Evolutionary conservation across 2,797 vertebrate genomes (phyloP).

Genomic region (Fratercula arctica): DNA sequence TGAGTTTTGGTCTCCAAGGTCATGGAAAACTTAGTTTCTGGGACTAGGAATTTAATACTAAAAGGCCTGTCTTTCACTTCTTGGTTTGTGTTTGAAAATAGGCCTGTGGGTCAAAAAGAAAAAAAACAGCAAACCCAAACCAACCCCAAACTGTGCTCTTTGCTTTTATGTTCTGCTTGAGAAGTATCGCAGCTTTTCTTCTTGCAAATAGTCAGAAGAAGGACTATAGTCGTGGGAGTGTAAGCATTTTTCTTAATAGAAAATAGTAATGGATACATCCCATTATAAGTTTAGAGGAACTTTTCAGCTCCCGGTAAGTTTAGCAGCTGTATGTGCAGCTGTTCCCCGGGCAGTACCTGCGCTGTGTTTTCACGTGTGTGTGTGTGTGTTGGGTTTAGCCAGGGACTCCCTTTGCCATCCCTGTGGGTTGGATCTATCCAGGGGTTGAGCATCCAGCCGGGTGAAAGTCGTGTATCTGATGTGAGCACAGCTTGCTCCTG

Average conservation of each 20-base stretch:
- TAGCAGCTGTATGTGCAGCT: neutral
- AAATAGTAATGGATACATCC: accelerated
- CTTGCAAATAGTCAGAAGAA: neutral
- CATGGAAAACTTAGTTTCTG: neutral
- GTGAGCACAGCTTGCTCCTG: neutral
- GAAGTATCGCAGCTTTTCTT: neutral
- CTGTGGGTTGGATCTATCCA: neutral
- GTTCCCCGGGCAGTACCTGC: neutral
- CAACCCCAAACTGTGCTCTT: neutral
- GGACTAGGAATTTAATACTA: neutral
- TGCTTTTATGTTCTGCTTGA: neutral
- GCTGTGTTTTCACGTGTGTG: accelerated
- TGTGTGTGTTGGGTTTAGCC: neutral
- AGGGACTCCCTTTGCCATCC: neutral
- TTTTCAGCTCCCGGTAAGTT: neutral
- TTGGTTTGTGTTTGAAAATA: neutral
- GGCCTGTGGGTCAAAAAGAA: neutral
- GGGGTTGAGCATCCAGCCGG: neutral
- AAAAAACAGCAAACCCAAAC: neutral
- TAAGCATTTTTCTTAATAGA: neutral
- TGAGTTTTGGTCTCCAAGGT: neutral
- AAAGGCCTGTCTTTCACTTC: neutral
- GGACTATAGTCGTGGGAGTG: neutral
- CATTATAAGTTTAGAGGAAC: neutral
- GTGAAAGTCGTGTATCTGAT: neutral